Evolutionary conservation across 2,113 vertebrate species (phyloP).

Genomic region (Ursus arctos): DNA sequence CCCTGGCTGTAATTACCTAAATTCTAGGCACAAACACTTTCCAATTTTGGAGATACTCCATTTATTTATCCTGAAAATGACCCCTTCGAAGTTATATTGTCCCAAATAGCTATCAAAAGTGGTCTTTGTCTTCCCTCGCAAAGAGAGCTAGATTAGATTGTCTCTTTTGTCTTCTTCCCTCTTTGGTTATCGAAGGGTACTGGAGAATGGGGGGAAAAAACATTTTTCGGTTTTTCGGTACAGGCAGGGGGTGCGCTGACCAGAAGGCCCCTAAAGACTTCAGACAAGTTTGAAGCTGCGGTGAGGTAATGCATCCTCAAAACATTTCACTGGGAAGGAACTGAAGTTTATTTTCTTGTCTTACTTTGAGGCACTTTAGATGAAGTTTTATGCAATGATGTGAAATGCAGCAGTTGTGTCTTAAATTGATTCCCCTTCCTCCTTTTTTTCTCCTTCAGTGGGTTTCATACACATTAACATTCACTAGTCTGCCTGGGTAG

Average conservation of each 20-base stretch:
- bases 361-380: background rate
- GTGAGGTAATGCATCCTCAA: background rate
- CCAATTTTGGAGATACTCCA: background rate
- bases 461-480: background rate
- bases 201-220: background rate
- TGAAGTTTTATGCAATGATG: background rate
- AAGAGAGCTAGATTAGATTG: background rate
- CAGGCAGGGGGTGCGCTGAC: background rate
- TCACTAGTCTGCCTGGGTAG: background rate
- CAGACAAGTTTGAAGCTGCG: background rate
- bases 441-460: background rate
- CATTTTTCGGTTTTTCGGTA: background rate
- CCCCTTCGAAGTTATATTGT: background rate
- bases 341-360: conserved; percentile 6
- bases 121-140: background rate
- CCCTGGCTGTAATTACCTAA: background rate
- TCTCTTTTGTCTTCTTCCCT: background rate
- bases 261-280: background rate
- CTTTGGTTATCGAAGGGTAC: background rate
- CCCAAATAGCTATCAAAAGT: background rate
- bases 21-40: background rate
- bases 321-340: background rate
- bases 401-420: background rate
- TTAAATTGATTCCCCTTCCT: background rate
- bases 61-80: conserved; percentile 34